These are phyloP conservation scores for Saccopteryx leptura DNA, from an alignment of 2,113 vertebrate genomes.

Conservation along the genomic window DNA sequence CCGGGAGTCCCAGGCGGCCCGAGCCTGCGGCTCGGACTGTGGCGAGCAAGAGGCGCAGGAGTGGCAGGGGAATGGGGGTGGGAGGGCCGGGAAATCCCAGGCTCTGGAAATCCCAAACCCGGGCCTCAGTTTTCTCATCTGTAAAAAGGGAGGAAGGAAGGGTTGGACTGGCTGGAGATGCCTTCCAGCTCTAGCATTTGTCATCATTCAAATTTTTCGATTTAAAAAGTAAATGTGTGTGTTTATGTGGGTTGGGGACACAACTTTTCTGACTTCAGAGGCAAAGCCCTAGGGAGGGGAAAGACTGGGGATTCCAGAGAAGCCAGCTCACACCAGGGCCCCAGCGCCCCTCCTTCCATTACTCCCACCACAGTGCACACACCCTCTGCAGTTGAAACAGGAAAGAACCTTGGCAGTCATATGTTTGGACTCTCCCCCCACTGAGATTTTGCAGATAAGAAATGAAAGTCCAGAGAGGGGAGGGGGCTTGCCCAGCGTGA, in stretches of 20 bases:
- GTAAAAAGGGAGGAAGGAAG: not conserved
- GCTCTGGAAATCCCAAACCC: constrained; percentile 69
- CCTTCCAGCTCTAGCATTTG: not conserved
- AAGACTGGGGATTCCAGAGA: constrained; percentile 65
- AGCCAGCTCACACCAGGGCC: not conserved
- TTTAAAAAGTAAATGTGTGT: not conserved
- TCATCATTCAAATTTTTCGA: not conserved
- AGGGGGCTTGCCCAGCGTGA: constrained; percentile 7
- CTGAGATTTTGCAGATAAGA: constrained; percentile 55
- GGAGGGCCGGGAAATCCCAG: constrained; percentile 56
- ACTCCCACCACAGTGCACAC: not conserved
- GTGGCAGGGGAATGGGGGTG: not conserved
- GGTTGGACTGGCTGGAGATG: not conserved
- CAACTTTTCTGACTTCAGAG: constrained; percentile 5
- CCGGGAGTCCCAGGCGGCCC: constrained; percentile 57
- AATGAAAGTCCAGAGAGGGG: not conserved
- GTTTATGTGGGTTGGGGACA: not conserved
- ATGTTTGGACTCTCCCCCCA: not conserved
- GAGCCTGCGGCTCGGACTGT: not conserved
- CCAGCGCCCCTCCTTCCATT: not conserved
- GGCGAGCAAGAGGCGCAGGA: not conserved
- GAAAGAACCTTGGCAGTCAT: constrained; percentile 40
- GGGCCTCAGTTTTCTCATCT: constrained; percentile 50
- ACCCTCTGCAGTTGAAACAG: not conserved
- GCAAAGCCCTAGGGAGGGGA: not conserved